Percentiles rank a stretch among this genome's conserved stretches.
These are phyloP conservation scores for Embiotoca jacksoni DNA, from an alignment of 2,113 vertebrate genomes.

Conservation along the genomic window DNA sequence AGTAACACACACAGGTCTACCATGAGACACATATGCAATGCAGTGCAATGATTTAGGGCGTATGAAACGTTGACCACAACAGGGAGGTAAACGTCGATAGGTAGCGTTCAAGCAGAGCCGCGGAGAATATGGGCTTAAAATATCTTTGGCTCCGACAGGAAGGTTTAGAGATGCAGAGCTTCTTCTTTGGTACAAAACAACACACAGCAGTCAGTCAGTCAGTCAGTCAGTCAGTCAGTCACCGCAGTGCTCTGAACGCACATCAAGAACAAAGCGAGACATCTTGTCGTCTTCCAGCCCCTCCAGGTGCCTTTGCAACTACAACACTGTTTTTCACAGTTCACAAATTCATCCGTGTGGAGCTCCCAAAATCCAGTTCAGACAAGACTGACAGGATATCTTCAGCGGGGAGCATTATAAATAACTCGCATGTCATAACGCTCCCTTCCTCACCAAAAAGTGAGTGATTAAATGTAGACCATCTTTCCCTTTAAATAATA, in stretches of 20 bases:
- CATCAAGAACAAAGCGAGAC: slow-evolving; percentile 69
- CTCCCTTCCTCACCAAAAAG: slow-evolving; percentile 26
- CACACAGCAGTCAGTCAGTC: slow-evolving; percentile 58
- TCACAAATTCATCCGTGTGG: slow-evolving; percentile 40
- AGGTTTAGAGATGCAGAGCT: slow-evolving; percentile 49
- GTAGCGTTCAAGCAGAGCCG: slow-evolving; percentile 7
- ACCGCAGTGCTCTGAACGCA: slow-evolving; percentile 58
- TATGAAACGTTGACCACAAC: slow-evolving; percentile 42
- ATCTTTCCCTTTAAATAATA: slow-evolving; percentile 4
- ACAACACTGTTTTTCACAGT: slow-evolving; percentile 51
- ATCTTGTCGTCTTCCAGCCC: slow-evolving; percentile 47
- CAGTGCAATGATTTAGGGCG: not conserved
- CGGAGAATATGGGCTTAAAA: slow-evolving; percentile 54
- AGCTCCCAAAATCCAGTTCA: slow-evolving; percentile 57
- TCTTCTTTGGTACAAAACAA: slow-evolving; percentile 60
- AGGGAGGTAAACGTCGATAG: not conserved
- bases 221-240: slow-evolving; percentile 40
- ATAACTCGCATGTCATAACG: slow-evolving; percentile 47
- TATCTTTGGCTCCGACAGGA: slow-evolving; percentile 41
- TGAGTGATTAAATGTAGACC: not conserved
- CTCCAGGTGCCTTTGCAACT: slow-evolving; percentile 62
- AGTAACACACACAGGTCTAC: slow-evolving; percentile 34
- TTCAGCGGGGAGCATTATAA: slow-evolving; percentile 53
- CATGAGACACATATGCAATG: not conserved
- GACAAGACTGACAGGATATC: slow-evolving; percentile 58